A percentile compares a stretch with the other conserved stretches of the same genome.
These are phyloP conservation scores for Cepaea hortensis DNA, from an alignment of 2,888 invertebrate species.

Conservation along the genomic window DNA sequence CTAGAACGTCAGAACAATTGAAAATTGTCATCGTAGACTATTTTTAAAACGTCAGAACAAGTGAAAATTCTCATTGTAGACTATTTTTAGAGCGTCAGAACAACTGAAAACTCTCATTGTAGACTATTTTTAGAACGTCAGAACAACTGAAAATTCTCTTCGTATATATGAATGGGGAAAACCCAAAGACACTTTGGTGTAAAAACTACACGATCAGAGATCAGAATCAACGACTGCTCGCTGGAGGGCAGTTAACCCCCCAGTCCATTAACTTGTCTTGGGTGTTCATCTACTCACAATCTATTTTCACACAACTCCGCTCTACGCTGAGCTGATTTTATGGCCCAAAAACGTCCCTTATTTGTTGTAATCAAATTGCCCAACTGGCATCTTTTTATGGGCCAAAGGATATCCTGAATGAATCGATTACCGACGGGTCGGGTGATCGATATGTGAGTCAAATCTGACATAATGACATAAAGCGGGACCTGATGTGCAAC, in stretches of 20 bases:
- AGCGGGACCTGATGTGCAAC: too few relatives aligned
- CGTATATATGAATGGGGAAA: too few relatives aligned
- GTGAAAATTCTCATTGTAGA: too few relatives aligned
- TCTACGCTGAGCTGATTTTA: not conserved
- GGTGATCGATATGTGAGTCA: not conserved
- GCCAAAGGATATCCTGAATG: not conserved
- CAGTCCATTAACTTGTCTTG: not conserved
- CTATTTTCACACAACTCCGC: constrained; percentile 17
- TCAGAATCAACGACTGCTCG: not conserved
- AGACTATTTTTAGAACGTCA: too few relatives aligned
- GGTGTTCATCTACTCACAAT: constrained; percentile 10
- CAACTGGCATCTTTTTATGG: not conserved
- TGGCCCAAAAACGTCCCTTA: not conserved
- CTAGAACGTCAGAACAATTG: too few relatives aligned
- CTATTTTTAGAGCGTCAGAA: too few relatives aligned
- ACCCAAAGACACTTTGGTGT: too few relatives aligned
- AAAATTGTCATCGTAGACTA: too few relatives aligned
- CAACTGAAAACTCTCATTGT: too few relatives aligned
- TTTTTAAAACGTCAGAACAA: too few relatives aligned
- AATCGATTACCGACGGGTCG: constrained; percentile 7
- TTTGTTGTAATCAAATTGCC: constrained; percentile 18
- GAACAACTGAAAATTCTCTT: too few relatives aligned
- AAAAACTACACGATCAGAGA: too few relatives aligned
- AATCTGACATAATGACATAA: not conserved
- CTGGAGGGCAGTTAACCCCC: not conserved